phyloP scores from a whole-genome alignment of 1,140 invertebrate species.

The Solenopsis fugax region DNA sequence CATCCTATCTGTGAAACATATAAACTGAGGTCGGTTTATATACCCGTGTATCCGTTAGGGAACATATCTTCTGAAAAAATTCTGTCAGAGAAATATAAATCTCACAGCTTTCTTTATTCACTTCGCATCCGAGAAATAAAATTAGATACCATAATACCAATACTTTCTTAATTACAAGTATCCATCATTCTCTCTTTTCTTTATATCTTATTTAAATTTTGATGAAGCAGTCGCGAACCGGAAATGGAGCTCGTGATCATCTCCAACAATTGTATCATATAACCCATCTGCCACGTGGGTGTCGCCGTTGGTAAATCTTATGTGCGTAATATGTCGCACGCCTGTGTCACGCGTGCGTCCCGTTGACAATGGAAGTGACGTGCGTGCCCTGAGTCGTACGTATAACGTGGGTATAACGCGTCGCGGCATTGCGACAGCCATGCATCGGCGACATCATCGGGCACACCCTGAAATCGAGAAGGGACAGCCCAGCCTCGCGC shows the following conservation, averaged over 20 bases:
- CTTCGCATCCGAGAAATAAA: neutral
- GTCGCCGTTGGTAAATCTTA: constrained; percentile 79
- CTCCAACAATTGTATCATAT: constrained; percentile 21
- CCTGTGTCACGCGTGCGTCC: constrained; percentile 72
- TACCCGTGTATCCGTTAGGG: neutral
- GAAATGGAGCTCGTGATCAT: constrained; percentile 17
- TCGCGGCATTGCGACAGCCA: constrained; percentile 50
- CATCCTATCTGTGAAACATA: no score
- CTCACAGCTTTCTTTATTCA: neutral
- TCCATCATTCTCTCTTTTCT: neutral
- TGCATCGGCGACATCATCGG: constrained; percentile 68
- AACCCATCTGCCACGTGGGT: constrained; percentile 81
- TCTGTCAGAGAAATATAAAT: neutral
- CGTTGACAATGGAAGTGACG: constrained; percentile 69
- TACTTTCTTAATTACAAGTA: neutral
- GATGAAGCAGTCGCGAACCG: neutral
- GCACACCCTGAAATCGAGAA: constrained; percentile 78
- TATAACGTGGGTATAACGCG: constrained; percentile 36
- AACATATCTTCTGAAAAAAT: neutral
- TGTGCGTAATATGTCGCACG: constrained; percentile 77
- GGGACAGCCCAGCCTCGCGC: constrained; percentile 39
- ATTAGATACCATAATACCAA: neutral
- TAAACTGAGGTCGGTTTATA: neutral
- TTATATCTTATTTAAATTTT: constrained; percentile 2
- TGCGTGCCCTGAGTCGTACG: neutral